Conservation (phyloP, 2,113 vertebrate species). For the Piaya cayana region DNA sequence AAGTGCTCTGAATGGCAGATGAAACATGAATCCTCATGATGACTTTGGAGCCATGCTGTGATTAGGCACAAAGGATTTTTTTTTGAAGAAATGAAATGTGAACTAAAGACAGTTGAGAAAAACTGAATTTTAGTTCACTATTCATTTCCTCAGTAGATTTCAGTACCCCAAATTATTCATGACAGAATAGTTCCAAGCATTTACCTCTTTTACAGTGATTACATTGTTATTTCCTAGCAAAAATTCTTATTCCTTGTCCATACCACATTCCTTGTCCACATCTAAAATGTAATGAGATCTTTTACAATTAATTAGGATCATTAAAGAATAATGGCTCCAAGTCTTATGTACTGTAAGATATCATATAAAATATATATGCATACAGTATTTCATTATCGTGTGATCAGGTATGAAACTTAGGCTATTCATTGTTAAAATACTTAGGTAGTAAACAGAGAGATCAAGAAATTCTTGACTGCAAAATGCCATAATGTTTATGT, state of each 20-base stretch:
- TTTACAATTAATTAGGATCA: neutral
- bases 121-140: neutral
- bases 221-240: neutral
- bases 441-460: neutral
- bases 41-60: neutral
- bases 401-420: neutral
- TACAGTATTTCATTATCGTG: neutral
- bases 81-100: neutral
- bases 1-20: neutral
- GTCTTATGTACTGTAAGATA: neutral
- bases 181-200: neutral
- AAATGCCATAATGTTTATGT: neutral
- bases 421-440: neutral
- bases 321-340: neutral
- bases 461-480: neutral
- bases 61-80: neutral
- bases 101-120: neutral
- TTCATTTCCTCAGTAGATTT: neutral
- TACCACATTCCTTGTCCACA: neutral
- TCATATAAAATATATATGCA: neutral
- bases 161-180: neutral
- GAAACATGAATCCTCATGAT: neutral
- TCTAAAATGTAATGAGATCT: neutral
- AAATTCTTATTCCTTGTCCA: neutral
- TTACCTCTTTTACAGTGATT: neutral